phyloP scores from a whole-genome alignment of 1,140 invertebrate species.

The Aphelenchoides besseyi region DNA sequence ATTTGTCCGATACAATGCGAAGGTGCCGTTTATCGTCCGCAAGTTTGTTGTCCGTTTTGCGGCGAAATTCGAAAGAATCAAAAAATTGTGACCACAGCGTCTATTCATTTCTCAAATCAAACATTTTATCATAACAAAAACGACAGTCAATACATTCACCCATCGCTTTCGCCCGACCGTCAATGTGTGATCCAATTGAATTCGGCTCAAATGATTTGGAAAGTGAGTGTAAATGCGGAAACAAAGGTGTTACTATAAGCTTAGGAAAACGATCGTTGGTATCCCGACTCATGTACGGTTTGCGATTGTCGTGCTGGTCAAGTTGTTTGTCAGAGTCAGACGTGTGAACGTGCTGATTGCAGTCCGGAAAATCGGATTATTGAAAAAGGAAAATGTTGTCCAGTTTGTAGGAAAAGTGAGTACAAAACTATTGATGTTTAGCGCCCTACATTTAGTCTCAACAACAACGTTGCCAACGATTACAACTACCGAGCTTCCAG shows the following conservation, averaged over 20 bases:
- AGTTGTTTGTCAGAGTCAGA: constrained; percentile 3
- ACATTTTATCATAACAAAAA: neutral
- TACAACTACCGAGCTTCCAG: neutral
- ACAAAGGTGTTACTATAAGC: neutral
- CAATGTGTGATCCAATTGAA: constrained; percentile 16
- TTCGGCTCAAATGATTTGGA: constrained; percentile 8
- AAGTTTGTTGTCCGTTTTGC: constrained; percentile 22
- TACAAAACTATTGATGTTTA: constrained; percentile 11
- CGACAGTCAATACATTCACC: neutral
- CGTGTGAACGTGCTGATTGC: neutral
- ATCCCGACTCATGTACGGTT: constrained; percentile 6
- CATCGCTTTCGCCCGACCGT: neutral
- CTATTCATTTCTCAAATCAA: neutral
- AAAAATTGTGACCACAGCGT: neutral
- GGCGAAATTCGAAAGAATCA: neutral
- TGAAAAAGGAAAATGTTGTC: constrained; percentile 8
- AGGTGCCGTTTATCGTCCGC: constrained; percentile 1
- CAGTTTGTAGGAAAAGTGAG: constrained; percentile 2
- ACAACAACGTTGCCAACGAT: neutral
- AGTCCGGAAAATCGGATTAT: neutral
- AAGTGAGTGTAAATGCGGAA: neutral
- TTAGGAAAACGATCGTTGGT: constrained; percentile 18
- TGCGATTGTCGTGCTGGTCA: neutral
- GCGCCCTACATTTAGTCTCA: constrained; percentile 7
- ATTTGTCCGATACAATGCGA: constrained; percentile 8